Conservation (phyloP, 2,113 vertebrate species). For the Meles meles region DNA sequence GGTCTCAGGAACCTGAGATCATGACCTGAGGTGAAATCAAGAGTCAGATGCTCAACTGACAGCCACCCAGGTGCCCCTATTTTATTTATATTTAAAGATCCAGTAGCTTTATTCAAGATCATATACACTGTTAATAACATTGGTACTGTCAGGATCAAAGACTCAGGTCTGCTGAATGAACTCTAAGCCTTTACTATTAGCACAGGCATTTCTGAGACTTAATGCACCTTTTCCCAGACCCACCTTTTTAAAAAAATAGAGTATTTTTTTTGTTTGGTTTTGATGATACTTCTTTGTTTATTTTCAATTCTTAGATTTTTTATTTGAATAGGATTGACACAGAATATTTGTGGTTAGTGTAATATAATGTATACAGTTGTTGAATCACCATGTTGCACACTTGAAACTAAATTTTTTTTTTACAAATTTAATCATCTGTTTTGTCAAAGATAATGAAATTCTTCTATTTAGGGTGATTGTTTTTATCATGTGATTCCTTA, state of each 20-base stretch:
- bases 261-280: background rate
- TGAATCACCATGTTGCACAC: background rate
- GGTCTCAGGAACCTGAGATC: background rate
- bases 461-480: background rate
- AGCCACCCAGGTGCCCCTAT: background rate
- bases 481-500: background rate
- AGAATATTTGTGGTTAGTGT: background rate
- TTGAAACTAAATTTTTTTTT: background rate
- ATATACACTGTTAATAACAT: background rate
- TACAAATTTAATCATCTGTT: background rate
- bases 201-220: background rate
- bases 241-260: background rate
- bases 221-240: background rate
- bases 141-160: background rate
- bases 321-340: background rate
- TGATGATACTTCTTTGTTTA: background rate
- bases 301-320: background rate
- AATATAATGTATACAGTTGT: background rate
- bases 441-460: background rate
- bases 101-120: background rate
- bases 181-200: background rate
- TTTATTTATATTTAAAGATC: background rate
- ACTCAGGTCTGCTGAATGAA: background rate
- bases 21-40: background rate
- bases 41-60: background rate